Evolutionary conservation across 37 sponge, comb jelly and placozoan genomes (phyloP), one percentile per base, ranked within the genome.

Genomic region (Aphrocallistes beatrix): DNA sequence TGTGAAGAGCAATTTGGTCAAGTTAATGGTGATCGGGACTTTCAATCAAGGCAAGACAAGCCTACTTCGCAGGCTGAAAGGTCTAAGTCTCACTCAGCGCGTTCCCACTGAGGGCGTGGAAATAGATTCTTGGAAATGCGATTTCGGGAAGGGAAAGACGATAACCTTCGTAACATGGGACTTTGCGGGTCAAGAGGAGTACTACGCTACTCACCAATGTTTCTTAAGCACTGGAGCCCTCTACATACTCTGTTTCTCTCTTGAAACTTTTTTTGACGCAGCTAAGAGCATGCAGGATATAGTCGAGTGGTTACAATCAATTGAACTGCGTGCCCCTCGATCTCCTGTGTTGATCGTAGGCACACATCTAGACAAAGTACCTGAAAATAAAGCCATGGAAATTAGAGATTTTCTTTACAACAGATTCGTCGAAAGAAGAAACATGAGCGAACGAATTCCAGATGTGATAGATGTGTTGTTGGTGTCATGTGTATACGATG

Each of bases 191-290:
- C 94, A 94, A 92, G 91, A 87, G 1, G 90, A 93, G 69, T 96
- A 96, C 89, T 91, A 92, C 49, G 92, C 92, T 13, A 96, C 96
- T 17, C 96, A 96, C 39, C 96, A 96, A 88, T 96, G 96, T 82
- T 96, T 96, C 87, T 90, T 91, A 84, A 90, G 94, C 21, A 48
- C 88, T 16, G 82, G 96, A 1, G 91, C 94, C 37, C 86, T 96
- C 81, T 96, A 92, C 86, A 83, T 96, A 37, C 92, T 93, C 37
- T 82, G 93, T 39, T 96, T 90, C 69, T 38, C 90, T 16, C 82
- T 96, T 85, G 50, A 60, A 60, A 60, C 75, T 6, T 60, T 60
- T 30, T n/a, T 39, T 37, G 94, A 92, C 81, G 92, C 86, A 21
- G 51, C 82, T 40, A 38, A 60, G 9, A 94, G 96, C 0, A 39